phyloP scores from a whole-genome alignment of 2,888 invertebrate species.

The Hedychridium roseum region DNA sequence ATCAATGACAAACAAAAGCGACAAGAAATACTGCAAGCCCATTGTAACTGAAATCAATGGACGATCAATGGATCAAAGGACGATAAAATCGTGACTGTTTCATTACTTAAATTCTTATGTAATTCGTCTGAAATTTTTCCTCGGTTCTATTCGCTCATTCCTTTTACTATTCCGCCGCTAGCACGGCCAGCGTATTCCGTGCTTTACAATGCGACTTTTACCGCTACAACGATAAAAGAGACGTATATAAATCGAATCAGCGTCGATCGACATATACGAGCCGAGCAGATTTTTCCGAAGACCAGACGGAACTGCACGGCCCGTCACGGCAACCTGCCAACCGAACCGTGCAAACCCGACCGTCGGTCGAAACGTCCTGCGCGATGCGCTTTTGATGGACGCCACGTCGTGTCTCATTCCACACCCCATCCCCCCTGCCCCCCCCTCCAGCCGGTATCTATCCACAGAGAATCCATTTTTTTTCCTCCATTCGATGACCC shows the following conservation, averaged over 20 bases:
- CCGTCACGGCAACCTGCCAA: slow-evolving; percentile 7
- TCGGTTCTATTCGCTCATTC: too few relatives aligned
- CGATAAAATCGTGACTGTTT: too few relatives aligned
- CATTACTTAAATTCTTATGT: too few relatives aligned
- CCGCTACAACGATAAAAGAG: not conserved
- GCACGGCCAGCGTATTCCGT: too few relatives aligned
- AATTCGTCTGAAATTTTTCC: too few relatives aligned
- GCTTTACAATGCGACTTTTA: not conserved
- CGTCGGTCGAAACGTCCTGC: slow-evolving; percentile 3
- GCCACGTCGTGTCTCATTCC: slow-evolving; percentile 10
- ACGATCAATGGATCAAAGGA: too few relatives aligned
- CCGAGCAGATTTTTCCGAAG: slow-evolving; percentile 8
- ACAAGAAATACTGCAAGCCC: too few relatives aligned
- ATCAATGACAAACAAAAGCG: too few relatives aligned
- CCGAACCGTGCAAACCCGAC: too few relatives aligned
- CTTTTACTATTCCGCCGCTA: too few relatives aligned
- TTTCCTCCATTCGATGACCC: not conserved
- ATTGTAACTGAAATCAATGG: too few relatives aligned
- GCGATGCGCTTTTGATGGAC: slow-evolving; percentile 15
- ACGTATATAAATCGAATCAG: slow-evolving; percentile 11
- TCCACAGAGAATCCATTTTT: not conserved
- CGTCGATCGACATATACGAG: slow-evolving; percentile 1
- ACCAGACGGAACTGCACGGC: too few relatives aligned
- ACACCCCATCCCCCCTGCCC: not conserved
- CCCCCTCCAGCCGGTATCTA: not conserved